Conservation (phyloP, 2,888 invertebrate species). For the Amiota mariae region DNA sequence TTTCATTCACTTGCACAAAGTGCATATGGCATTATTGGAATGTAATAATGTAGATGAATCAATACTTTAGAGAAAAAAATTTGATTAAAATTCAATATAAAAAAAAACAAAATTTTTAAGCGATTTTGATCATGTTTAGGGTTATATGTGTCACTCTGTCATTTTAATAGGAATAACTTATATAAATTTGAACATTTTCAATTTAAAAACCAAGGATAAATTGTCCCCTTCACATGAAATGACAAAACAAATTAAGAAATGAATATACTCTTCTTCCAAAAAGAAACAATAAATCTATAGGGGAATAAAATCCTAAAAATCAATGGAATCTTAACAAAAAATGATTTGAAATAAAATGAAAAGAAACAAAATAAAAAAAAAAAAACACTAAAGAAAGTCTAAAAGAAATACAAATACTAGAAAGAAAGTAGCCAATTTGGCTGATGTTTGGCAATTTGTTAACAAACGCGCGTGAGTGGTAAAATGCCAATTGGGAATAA, state of each 20-base stretch:
- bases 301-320: neutral
- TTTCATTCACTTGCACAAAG: no score
- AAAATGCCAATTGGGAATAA: slow-evolving; percentile 19
- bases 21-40: no score
- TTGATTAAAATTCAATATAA: no score
- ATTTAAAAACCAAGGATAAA: neutral
- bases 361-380: neutral
- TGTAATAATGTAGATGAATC: no score
- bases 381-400: neutral
- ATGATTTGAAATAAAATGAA: slow-evolving; percentile 2
- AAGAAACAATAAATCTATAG: neutral
- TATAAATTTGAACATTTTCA: no score
- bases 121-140: no score
- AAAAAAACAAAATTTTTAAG: no score
- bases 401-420: slow-evolving; percentile 5
- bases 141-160: no score
- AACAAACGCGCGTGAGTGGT: slow-evolving; percentile 22
- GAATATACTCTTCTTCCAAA: neutral
- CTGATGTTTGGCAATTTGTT: slow-evolving; percentile 35
- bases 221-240: neutral
- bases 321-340: neutral
- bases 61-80: no score
- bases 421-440: slow-evolving; percentile 54
- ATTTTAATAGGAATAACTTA: no score
- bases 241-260: neutral